phyloP scores from a whole-genome alignment of 2,797 vertebrate genomes.

The Euphonia xanthogaster region DNA sequence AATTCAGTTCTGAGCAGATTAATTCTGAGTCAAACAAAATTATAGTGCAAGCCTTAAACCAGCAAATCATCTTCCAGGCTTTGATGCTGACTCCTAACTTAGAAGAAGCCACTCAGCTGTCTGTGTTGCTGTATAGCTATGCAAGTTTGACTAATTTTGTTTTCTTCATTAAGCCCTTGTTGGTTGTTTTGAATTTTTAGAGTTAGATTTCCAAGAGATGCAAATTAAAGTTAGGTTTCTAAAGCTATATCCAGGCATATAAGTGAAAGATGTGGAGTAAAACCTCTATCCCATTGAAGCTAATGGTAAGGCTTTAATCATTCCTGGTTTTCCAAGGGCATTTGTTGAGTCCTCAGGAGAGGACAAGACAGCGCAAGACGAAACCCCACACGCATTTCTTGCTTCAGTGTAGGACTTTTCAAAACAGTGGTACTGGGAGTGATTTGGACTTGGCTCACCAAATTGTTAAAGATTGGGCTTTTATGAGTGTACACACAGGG shows the following conservation, averaged over 20 bases:
- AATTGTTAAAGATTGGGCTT: background rate
- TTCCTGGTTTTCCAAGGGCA: background rate
- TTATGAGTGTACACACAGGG: background rate
- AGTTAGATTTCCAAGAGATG: background rate
- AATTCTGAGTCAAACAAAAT: background rate
- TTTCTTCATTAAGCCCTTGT: background rate
- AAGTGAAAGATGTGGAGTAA: background rate
- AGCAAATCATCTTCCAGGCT: background rate
- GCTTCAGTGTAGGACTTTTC: background rate
- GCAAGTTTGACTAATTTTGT: background rate
- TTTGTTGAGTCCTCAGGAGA: background rate
- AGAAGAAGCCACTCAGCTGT: background rate
- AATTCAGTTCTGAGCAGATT: background rate
- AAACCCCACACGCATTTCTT: background rate
- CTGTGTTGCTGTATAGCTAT: background rate
- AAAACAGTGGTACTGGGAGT: background rate
- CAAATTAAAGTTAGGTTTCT: background rate
- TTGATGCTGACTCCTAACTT: background rate
- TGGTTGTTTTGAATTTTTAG: background rate
- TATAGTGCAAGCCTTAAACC: background rate
- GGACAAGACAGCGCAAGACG: background rate
- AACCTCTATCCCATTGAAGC: background rate
- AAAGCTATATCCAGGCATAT: background rate
- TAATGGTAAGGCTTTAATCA: background rate
- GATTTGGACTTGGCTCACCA: background rate